Conservation (phyloP, 2,888 invertebrate species). For the Tenthredo notha region DNA sequence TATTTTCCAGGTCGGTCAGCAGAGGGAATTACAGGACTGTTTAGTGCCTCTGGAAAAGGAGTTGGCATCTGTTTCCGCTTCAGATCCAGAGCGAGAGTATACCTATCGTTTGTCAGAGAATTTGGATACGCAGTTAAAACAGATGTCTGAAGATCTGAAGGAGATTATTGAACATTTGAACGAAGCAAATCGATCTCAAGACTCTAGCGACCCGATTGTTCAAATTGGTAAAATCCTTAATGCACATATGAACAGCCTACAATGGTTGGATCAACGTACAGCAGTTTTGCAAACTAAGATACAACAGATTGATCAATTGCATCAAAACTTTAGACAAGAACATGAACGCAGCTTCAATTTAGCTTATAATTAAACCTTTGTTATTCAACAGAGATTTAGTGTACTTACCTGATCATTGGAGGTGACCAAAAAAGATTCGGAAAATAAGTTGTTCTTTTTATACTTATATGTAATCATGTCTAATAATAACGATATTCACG, state of each 20-base stretch:
- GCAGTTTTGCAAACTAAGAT: conserved; percentile 88
- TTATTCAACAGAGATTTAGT: neutral
- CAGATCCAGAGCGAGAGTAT: conserved; percentile 94
- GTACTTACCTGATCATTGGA: conserved; percentile 16
- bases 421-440: neutral
- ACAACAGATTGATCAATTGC: conserved; percentile 90
- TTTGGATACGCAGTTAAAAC: conserved; percentile 93
- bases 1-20: conserved; percentile 85
- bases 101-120: conserved; percentile 95
- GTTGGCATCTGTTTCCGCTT: conserved; percentile 83
- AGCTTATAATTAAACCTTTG: conserved; percentile 80
- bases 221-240: conserved; percentile 96
- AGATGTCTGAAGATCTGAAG: conserved; percentile 97
- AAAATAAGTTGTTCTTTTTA: neutral
- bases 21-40: conserved; percentile 94
- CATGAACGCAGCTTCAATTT: conserved; percentile 86
- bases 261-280: conserved; percentile 95
- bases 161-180: conserved; percentile 97
- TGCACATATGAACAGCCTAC: conserved; percentile 97
- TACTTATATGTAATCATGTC: neutral
- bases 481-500: conserved; percentile 6
- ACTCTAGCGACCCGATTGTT: conserved; percentile 92
- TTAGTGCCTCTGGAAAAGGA: conserved; percentile 92
- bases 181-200: conserved; percentile 90
- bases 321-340: conserved; percentile 88